Base-by-base conservation (phyloP, 92 coral and sea anemone species). In the Siderastrea radians region DNA sequence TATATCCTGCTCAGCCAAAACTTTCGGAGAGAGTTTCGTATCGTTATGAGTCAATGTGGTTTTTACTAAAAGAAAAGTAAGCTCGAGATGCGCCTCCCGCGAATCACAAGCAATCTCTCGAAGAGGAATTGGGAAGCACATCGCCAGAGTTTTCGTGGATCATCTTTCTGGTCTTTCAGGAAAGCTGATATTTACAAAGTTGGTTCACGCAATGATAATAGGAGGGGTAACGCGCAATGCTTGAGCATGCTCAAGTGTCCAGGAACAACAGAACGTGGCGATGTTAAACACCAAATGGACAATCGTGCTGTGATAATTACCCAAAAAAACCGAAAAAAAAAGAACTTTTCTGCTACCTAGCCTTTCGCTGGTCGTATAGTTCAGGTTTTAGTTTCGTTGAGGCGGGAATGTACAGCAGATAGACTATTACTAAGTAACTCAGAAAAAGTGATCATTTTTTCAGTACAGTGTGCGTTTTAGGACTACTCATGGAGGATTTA, bases 11-110 rank as follows among this genome's bases (percentile, higher is more conserved):
- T 93, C 1, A 93, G 90, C 79, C 89, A 86, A 48, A 86, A 88
- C 62, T 93, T 93, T 60, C 93, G 93, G 16, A 86, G 92, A n/a
- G 96, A 90, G 86, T 90, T 93, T 57, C 73, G 55, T 10, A 62
- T 63, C 9, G 43, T 84, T 6, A 9, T 84, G 11, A 84, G 14
- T 73, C 87, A 74, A 45, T 84, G 74, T n/a, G 46, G 61, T 44
- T 50, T 74, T 52, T 61, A 72, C 72, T 48, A 83, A 72, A 83
- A 61, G 80, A 60, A 62, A 73, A 50, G 16, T 16, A 66, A 64
- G 13, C 49, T 73, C 2, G 64, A 50, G 5, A 72, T 6, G 47
- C 87, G 81, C 52, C 49, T 84, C 38, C 73, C 87, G 1, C 63
- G 63, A 46, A 6, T 84, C 19, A 7, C 80, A 52, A 11, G 38